Evolutionary conservation across 2,888 invertebrate genomes (phyloP).

Genomic region (Trichogramma evanescens): DNA sequence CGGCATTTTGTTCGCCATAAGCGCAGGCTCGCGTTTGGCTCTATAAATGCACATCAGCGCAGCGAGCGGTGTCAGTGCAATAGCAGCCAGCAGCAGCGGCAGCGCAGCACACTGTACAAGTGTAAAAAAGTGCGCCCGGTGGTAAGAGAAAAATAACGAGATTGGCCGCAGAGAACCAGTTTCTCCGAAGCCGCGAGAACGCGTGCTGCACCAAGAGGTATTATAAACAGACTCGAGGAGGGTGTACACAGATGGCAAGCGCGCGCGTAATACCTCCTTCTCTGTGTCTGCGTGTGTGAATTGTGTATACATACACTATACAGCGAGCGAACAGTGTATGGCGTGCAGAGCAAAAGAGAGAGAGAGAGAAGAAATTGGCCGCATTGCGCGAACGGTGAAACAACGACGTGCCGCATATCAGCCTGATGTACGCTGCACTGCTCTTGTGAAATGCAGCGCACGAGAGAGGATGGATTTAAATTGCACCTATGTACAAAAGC

Average conservation of each 20-base stretch:
- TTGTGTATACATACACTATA: no score
- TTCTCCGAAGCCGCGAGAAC: constrained; percentile 15
- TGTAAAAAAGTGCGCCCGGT: constrained; percentile 9
- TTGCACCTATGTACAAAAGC: no score
- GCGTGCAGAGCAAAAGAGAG: no score
- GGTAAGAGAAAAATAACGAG: constrained; percentile 15
- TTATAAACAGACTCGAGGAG: not conserved
- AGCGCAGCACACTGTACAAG: constrained; percentile 1
- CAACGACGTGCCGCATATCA: no score
- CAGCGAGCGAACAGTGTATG: no score
- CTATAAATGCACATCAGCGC: not conserved
- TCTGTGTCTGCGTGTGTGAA: no score
- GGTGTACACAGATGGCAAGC: constrained; percentile 20
- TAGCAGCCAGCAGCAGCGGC: constrained; percentile 13
- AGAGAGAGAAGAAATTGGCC: constrained; percentile 18
- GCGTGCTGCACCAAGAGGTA: not conserved
- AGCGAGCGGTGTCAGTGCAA: constrained; percentile 4
- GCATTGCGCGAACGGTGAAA: no score
- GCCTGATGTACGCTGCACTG: no score
- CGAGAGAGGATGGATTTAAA: no score
- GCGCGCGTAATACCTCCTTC: constrained; percentile 39
- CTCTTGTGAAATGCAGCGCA: no score
- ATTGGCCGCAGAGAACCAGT: constrained; percentile 18
- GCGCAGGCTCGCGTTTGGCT: not conserved
- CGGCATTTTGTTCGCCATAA: not conserved